Base-by-base conservation (phyloP, 2,888 invertebrate genomes). In the Drosophila differens region DNA sequence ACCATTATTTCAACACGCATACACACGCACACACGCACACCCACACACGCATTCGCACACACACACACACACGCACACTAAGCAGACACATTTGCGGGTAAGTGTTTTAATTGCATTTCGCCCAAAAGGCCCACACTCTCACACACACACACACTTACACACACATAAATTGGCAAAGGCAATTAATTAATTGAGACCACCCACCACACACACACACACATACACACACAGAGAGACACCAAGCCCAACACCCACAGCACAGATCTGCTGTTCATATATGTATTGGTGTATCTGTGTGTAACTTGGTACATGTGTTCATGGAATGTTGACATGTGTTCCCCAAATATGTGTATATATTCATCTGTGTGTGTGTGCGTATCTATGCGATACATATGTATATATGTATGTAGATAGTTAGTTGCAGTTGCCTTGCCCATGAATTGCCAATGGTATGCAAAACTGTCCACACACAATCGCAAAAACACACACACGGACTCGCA, bases 291-390 rank as follows among this genome's bases (percentile, higher is more conserved):
- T 79, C 55, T 75, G 63, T 65, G 61, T 75, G 47, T 51, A 76
- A 74, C 65, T 77, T 74, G 77, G 68, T 89, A 88, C 87, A 88
- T 87, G 86, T 88, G 87, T 88, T 85, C 89, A 88, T 88, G 86
- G 77, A 90, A 88, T 88, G 87, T 88, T 89, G 90, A 88, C 87
- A 88, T 86, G 90, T 88, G 87, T 88, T 87, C 82, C 84, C 89
- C 89, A 90, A 88, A 90, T 83, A 90, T 89, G 81, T 74, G 76
- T 76, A 63, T 78, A 66, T 74, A 41, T 70, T 79, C 70, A 77
- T 64, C 62, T 39, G 62, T 57, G 14, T 30, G 28, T 28, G 67
- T 57, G 66, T 44, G 41, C 41, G 53, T 63, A 66, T 51, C 63
- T 59, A 16, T 47, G 47, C 47, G 22, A 47, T 47, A 47, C 47